Conservation (phyloP, 2,888 invertebrate genomes). For the Dione juno region DNA sequence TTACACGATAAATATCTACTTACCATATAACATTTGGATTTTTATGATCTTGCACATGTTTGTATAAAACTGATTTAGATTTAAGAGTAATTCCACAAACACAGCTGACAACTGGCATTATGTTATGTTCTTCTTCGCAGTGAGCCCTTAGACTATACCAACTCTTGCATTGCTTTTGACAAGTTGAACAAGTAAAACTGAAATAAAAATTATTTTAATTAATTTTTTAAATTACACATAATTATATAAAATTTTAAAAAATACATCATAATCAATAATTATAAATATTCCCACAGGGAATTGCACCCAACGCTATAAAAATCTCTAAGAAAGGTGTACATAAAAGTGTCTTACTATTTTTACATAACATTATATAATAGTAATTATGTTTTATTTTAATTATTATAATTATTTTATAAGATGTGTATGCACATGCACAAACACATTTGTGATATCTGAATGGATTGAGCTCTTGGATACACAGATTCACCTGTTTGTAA, state of each 20-base stretch:
- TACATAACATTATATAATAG: not conserved
- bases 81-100: conserved; percentile 76
- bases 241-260: not conserved
- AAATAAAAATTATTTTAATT: conserved; percentile 41
- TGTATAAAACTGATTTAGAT: conserved; percentile 80
- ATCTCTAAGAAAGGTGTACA: not conserved
- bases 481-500: too few species aligned
- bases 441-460: too few species aligned
- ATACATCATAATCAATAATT: not conserved
- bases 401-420: too few species aligned
- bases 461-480: too few species aligned
- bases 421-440: too few species aligned
- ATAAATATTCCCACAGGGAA: not conserved
- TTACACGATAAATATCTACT: conserved; percentile 49
- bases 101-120: conserved; percentile 71
- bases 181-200: conserved; percentile 75
- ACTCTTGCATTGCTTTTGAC: conserved; percentile 70
- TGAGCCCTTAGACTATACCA: conserved; percentile 78
- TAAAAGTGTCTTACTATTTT: not conserved
- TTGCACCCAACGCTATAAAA: not conserved
- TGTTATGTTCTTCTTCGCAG: conserved; percentile 64
- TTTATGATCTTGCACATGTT: conserved; percentile 80
- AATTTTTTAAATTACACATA: not conserved
- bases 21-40: conserved; percentile 77
- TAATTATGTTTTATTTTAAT: not conserved